phyloP scores from a whole-genome alignment of 2,113 vertebrate genomes.

The Egretta garzetta region DNA sequence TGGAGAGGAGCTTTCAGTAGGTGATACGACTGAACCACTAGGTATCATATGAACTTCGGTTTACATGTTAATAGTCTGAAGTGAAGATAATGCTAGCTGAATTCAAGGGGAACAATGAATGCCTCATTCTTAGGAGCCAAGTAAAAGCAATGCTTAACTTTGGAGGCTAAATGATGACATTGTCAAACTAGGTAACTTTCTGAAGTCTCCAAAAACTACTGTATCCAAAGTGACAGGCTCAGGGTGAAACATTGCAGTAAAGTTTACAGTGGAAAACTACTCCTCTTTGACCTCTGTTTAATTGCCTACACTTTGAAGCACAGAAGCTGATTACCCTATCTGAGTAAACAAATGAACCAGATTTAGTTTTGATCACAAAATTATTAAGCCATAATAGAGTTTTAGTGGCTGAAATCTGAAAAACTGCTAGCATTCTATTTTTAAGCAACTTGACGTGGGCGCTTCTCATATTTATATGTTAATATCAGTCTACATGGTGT shows the following conservation, averaged over 20 bases:
- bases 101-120: neutral
- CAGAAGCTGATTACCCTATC: neutral
- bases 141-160: neutral
- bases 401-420: constrained; percentile 50
- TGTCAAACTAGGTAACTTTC: neutral
- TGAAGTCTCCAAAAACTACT: neutral
- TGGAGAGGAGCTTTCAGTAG: neutral
- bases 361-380: neutral
- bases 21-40: neutral
- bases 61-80: neutral
- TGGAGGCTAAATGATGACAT: neutral
- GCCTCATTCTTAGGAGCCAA: neutral
- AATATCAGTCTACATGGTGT: constrained; percentile 40
- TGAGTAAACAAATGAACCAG: neutral
- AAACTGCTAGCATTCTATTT: constrained; percentile 7
- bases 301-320: neutral
- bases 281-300: neutral
- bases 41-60: neutral
- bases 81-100: neutral
- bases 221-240: neutral
- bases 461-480: constrained; percentile 51
- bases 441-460: constrained; percentile 49
- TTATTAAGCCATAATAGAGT: neutral
- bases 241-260: neutral
- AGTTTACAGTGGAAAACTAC: neutral